Evolutionary conservation across 92 coral and sea anemone species (phyloP), one percentile per base, ranked within the genome.

Genomic region (Phenganax marumi): DNA sequence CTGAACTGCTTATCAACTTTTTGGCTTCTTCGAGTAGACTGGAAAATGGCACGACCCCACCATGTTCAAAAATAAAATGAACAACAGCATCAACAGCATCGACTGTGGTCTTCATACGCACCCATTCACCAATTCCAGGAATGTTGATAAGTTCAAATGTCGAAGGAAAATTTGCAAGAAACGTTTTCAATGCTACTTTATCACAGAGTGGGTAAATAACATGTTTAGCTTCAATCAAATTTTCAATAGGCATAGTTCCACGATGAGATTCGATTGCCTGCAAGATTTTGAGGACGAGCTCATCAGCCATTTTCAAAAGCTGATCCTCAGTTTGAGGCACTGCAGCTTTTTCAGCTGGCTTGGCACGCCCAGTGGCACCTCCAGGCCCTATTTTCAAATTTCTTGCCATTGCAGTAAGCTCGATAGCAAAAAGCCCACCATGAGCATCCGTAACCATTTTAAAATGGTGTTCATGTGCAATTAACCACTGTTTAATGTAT

Each of bases 31-130:
- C 57, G 10, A 76, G 8, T 10, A 76, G 24, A 39, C 12, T 62
- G 16, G 64, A 49, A 56, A 76, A 76, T 22, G 68, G 19, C 22
- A 56, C 53, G 3, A 68, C 57, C 39, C 81, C 81, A 76, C 81
- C 81, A 76, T 56, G 14, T 56, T 76, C 19, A 57, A 43, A 76
- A 3, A 76, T 76, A 24, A 76, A 76, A 74, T 24, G 10, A 3
- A 24, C 25, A 2, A 74, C 79, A 22, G 52, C 53, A 53, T 12
- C 53, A 18, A 74, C 9, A 3, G 65, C 79, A 50, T 52, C 62
- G 17, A 25, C 6, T 17, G 79, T 49, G 12, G 1, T 55, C 21
- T 76, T 76, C 23, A 57, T 12, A 56, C n/a, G 51, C 55, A 58
- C 68, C 62, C 65, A 74, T 24, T 50, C 23, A 19, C 79, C 79